Evolutionary conservation across 2,888 invertebrate species (phyloP), one percentile per base, ranked within the genome.

Genomic region (Troides aeacus): DNA sequence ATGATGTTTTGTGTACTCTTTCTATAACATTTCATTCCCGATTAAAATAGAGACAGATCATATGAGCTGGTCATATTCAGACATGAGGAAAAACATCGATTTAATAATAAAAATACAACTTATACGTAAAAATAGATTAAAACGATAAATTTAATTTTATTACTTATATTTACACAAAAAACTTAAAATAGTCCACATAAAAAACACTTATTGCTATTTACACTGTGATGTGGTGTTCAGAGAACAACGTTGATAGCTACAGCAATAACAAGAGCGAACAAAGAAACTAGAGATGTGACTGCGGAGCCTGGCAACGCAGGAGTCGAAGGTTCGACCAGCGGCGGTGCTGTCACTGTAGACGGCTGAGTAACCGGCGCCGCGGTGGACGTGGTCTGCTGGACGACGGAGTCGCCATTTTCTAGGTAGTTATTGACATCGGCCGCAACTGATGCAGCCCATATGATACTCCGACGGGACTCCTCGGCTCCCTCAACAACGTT

Each of bases 231-330:
- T 17, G 60, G 15, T 60, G 12, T 58, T 80, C 81, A 88, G n/a
- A 83, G 68, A 57, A 85, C 63, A 73, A 84, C 61, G 53, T 84
- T 84, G n/a, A 76, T 76, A 42, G 82, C 62, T 56, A 78, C 74
- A 39, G 84, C 83, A 2, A 84, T 53, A 18, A 78, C 63, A 12
- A 89, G 53, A 6, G 80, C 68, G 10, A 82, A 69, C 12, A 82
- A 50, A 39, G 92, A 90, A 0, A 84, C 21, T 23, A 79, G 76
- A 1, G 81, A 74, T 0, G 84, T 81, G 2, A 73, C 76, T 8
- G 91, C 89, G 10, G 90, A 86, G 39, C 72, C 80, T 12, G 84
- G 81, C 6, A 89, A 68, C 0, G 62, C 62, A 0, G 92, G 91
- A 1, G 87, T 84, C 0, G 67, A 71, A 0, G 90, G 89, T 62